phyloP scores from a whole-genome alignment of 92 coral and sea anemone species.

The Scolanthus callimorphus region DNA sequence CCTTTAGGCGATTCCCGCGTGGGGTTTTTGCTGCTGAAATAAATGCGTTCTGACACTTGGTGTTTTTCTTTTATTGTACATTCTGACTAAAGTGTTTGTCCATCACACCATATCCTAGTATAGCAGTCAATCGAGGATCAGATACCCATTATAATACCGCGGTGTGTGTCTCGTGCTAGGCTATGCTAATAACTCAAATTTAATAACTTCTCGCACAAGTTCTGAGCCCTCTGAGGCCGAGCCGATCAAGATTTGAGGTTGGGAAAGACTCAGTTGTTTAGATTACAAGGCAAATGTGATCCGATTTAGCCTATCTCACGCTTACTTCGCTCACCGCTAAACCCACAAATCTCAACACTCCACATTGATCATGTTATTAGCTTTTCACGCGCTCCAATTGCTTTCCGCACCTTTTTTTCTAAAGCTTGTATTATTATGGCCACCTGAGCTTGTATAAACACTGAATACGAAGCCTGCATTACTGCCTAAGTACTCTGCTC shows the following conservation, averaged over 20 bases:
- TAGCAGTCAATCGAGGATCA: no score
- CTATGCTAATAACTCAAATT: neutral
- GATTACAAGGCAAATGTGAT: constrained; percentile 9
- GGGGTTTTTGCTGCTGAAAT: constrained; percentile 22
- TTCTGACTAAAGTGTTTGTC: constrained; percentile 17
- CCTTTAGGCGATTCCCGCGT: constrained; percentile 4
- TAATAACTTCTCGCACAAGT: neutral
- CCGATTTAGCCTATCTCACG: constrained; percentile 54
- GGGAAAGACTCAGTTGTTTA: neutral
- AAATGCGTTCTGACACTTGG: constrained; percentile 23
- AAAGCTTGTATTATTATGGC: neutral
- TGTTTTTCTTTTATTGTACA: constrained; percentile 29
- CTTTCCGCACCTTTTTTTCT: constrained; percentile 26
- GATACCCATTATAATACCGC: neutral
- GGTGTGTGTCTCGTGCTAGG: neutral
- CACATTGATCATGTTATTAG: constrained; percentile 35
- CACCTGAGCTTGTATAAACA: constrained; percentile 1
- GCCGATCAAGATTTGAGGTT: neutral
- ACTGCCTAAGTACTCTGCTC: constrained; percentile 4
- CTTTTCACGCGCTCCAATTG: constrained; percentile 43
- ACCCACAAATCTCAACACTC: constrained; percentile 9
- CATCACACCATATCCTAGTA: no score
- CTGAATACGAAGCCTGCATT: neutral
- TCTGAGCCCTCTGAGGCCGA: neutral
- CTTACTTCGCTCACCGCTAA: constrained; percentile 44